These are phyloP conservation scores for Phengaris arion DNA, from an alignment of 2,888 invertebrate species.

Conservation along the genomic window DNA sequence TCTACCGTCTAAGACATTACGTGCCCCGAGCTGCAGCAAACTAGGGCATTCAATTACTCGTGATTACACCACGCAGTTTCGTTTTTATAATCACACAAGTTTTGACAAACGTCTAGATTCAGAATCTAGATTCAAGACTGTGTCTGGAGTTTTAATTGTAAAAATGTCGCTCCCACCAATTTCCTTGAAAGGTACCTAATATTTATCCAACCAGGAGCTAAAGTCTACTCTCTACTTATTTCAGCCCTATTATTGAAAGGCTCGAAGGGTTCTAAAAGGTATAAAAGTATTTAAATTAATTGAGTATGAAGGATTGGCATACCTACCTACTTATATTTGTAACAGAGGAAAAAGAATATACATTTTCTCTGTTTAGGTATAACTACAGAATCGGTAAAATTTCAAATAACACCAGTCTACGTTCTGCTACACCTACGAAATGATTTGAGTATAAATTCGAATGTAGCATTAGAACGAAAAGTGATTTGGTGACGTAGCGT, in stretches of 20 bases:
- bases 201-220: too few relatives aligned
- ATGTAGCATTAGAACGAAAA: neutral
- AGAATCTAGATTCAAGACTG: neutral
- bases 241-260: neutral
- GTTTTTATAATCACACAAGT: conserved; percentile 3
- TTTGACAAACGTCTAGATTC: neutral
- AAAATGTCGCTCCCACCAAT: neutral
- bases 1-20: conserved; percentile 52
- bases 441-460: conserved; percentile 5
- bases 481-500: conserved; percentile 24
- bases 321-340: neutral
- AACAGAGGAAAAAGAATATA: neutral
- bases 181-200: too few relatives aligned
- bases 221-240: too few relatives aligned
- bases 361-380: neutral
- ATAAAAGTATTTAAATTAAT: too few relatives aligned
- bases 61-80: conserved; percentile 41
- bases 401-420: neutral
- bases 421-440: neutral
- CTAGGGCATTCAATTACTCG: conserved; percentile 57
- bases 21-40: conserved; percentile 53
- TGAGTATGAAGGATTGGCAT: neutral
- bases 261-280: neutral
- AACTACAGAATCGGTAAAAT: neutral
- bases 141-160: neutral